These are phyloP conservation scores for Caenorhabditis elegans DNA, from an alignment of 1,140 invertebrate species.

Conservation along the genomic window DNA sequence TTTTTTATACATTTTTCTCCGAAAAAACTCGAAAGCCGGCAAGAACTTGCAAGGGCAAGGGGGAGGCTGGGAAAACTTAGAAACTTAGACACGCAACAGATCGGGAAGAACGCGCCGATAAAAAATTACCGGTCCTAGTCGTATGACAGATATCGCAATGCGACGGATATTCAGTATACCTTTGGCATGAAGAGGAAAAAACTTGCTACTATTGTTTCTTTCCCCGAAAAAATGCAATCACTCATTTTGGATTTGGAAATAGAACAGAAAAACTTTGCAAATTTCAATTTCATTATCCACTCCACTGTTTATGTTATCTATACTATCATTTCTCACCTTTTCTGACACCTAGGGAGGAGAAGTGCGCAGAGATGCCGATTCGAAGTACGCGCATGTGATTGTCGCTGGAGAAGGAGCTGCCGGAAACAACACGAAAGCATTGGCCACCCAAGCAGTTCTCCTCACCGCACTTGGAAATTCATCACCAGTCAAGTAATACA, in stretches of 20 bases:
- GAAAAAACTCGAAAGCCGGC: not conserved
- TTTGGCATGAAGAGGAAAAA: not conserved
- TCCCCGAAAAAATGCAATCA: not conserved
- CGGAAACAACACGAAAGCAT: slow-evolving; percentile 54
- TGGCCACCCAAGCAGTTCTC: slow-evolving; percentile 61
- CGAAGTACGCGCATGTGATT: slow-evolving; percentile 57
- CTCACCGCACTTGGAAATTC: slow-evolving; percentile 34
- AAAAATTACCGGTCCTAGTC: not conserved
- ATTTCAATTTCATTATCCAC: not conserved
- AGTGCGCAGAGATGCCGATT: slow-evolving; percentile 43
- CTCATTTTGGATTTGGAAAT: not conserved
- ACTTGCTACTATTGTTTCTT: not conserved
- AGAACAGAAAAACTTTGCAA: not conserved
- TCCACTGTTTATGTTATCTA: slow-evolving; percentile 18
- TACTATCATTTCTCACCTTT: slow-evolving; percentile 13
- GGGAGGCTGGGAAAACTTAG: not conserved
- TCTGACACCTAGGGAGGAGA: slow-evolving; percentile 53
- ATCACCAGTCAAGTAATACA: not conserved
- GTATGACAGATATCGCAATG: not conserved
- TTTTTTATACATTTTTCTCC: slow-evolving; percentile 7
- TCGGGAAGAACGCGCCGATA: not conserved
- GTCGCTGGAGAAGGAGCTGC: slow-evolving; percentile 59
- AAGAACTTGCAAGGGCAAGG: not conserved
- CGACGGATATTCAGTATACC: not conserved
- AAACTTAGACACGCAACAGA: not conserved